These are phyloP conservation scores for Propithecus coquereli DNA, from an alignment of 2,113 vertebrate species.

Conservation along the genomic window DNA sequence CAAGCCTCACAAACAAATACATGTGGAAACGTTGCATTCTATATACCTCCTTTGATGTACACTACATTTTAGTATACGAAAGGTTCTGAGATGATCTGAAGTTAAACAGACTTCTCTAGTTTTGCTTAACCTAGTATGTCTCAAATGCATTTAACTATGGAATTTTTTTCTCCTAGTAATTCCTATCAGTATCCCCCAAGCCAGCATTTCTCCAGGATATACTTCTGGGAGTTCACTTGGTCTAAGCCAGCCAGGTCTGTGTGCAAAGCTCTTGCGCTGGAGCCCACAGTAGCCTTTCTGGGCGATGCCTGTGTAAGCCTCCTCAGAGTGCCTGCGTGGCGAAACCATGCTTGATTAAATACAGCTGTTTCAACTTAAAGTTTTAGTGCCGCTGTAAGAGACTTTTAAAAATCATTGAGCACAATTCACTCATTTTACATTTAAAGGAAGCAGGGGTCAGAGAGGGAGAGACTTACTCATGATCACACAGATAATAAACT, in stretches of 20 bases:
- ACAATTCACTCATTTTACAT: background rate
- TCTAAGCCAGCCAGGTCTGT: background rate
- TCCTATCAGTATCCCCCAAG: background rate
- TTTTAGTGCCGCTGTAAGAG: background rate
- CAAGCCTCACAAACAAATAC: background rate
- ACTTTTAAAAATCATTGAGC: conserved; percentile 1
- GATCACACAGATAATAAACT: background rate
- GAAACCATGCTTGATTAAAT: background rate
- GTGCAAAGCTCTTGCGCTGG: background rate
- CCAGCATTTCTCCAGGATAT: background rate
- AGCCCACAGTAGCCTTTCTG: background rate
- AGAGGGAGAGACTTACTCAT: background rate
- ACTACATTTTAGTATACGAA: background rate
- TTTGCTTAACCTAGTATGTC: background rate
- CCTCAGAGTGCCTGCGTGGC: background rate
- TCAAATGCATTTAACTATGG: background rate
- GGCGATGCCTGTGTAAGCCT: background rate
- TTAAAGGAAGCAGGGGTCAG: background rate
- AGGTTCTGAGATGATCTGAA: background rate
- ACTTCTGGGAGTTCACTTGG: background rate
- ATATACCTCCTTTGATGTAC: background rate
- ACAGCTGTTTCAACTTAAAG: background rate
- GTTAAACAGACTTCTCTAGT: background rate
- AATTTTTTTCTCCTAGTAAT: background rate
- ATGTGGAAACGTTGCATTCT: background rate